These are phyloP conservation scores for Margarornis squamiger DNA, from an alignment of 2,797 vertebrate species.

Conservation along the genomic window DNA sequence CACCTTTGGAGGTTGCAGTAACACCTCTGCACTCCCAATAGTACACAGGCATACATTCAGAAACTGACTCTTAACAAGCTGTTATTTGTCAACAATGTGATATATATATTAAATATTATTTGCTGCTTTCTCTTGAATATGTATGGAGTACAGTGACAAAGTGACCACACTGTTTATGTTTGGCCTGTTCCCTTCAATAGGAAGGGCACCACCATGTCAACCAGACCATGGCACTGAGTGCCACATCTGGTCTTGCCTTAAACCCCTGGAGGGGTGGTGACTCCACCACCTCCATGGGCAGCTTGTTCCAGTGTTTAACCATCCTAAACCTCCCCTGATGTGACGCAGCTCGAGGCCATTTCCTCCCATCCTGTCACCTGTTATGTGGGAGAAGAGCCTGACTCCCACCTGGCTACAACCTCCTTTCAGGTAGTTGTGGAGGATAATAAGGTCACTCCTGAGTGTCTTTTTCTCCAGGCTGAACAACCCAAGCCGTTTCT, in stretches of 20 bases:
- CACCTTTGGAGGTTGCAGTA: background rate
- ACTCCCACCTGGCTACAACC: background rate
- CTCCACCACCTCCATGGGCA: background rate
- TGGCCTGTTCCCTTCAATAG: background rate
- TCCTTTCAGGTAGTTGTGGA: background rate
- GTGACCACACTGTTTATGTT: background rate
- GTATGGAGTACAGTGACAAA: background rate
- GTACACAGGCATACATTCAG: background rate
- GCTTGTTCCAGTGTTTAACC: too few species aligned
- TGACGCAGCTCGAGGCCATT: background rate
- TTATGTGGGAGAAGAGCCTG: background rate
- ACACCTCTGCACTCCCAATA: background rate
- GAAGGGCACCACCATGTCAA: background rate
- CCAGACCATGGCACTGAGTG: background rate
- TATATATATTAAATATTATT: background rate
- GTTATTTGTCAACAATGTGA: background rate
- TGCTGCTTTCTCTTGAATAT: background rate
- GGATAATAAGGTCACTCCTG: too few species aligned
- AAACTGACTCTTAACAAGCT: background rate
- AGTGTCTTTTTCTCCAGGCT: background rate
- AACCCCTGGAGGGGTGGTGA: background rate
- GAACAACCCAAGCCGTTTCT: background rate
- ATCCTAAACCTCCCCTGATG: background rate
- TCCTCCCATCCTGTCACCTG: too few species aligned
- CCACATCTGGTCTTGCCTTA: background rate